Evolutionary conservation across 2,888 invertebrate species (phyloP).

Genomic region (Oscheius sp.): DNA sequence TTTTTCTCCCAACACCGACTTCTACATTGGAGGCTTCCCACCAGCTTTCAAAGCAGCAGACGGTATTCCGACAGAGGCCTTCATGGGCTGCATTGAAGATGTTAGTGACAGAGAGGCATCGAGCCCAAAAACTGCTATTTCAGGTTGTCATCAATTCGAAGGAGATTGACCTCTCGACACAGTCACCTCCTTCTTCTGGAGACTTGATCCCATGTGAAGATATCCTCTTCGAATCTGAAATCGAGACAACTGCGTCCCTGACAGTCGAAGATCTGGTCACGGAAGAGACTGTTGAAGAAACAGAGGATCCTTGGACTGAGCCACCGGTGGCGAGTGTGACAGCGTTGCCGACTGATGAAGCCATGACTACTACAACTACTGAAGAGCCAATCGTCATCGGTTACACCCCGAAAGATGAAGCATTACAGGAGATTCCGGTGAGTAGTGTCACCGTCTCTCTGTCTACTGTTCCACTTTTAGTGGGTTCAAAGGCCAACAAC

Average conservation of each 20-base stretch:
- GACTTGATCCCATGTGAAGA: slow-evolving; percentile 23
- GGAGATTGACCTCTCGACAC: slow-evolving; percentile 11
- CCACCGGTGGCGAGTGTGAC: background rate
- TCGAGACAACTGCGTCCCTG: background rate
- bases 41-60: slow-evolving; percentile 58
- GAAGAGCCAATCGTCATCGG: slow-evolving; percentile 44
- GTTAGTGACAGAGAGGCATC: background rate
- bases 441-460: too few relatives aligned
- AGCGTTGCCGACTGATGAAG: background rate
- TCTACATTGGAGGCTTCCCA: slow-evolving; percentile 66
- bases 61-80: slow-evolving; percentile 51
- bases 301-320: too few relatives aligned
- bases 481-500: background rate
- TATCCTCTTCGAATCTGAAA: background rate
- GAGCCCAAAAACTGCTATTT: background rate
- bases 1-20: slow-evolving; percentile 52
- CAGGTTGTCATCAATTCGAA: slow-evolving; percentile 22
- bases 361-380: slow-evolving; percentile 31
- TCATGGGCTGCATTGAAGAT: slow-evolving; percentile 51
- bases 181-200: slow-evolving; percentile 7
- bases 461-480: too few relatives aligned
- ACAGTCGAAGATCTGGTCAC: too few relatives aligned
- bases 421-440: slow-evolving; percentile 1
- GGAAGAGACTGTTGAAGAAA: slow-evolving; percentile 6
- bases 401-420: slow-evolving; percentile 41